Evolutionary conservation across 1,140 invertebrate genomes (phyloP).

Genomic region (Oncopodura yosiiana): DNA sequence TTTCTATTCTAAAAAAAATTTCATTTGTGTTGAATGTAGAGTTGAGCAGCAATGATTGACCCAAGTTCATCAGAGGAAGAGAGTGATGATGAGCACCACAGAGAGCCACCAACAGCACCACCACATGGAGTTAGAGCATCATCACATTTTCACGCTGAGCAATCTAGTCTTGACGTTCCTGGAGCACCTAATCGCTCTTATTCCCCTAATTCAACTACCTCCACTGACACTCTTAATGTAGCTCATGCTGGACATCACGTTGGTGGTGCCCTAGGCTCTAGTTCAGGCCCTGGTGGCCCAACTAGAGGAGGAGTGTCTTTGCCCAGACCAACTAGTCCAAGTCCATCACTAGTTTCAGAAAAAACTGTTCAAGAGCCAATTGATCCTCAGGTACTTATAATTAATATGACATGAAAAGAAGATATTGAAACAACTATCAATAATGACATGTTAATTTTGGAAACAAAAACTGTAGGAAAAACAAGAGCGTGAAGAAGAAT

Average conservation of each 20-base stretch:
- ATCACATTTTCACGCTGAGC: slow-evolving; percentile 31
- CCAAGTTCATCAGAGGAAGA: slow-evolving; percentile 81
- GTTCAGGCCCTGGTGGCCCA: slow-evolving; percentile 11
- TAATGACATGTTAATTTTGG: neutral
- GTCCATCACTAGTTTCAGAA: slow-evolving; percentile 68
- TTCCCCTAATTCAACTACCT: slow-evolving; percentile 20
- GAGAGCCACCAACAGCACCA: slow-evolving; percentile 18
- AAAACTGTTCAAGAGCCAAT: slow-evolving; percentile 47
- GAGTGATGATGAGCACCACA: slow-evolving; percentile 67
- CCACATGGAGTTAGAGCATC: slow-evolving; percentile 37
- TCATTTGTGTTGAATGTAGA: neutral
- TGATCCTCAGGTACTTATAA: slow-evolving; percentile 25
- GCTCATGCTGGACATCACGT: slow-evolving; percentile 8
- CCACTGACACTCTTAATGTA: slow-evolving; percentile 24
- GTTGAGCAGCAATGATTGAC: slow-evolving; percentile 59
- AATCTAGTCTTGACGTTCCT: slow-evolving; percentile 22
- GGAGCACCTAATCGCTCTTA: slow-evolving; percentile 5
- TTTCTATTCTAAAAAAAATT: too few species aligned
- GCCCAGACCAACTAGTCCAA: slow-evolving; percentile 67
- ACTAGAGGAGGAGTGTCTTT: slow-evolving; percentile 46
- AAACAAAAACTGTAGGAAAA: slow-evolving; percentile 51
- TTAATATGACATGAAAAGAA: neutral
- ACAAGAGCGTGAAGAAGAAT: slow-evolving; percentile 82
- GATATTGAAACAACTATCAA: neutral
- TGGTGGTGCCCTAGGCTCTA: slow-evolving; percentile 15